Evolutionary conservation across 1,140 invertebrate species (phyloP).

Genomic region (Pinna nobilis): DNA sequence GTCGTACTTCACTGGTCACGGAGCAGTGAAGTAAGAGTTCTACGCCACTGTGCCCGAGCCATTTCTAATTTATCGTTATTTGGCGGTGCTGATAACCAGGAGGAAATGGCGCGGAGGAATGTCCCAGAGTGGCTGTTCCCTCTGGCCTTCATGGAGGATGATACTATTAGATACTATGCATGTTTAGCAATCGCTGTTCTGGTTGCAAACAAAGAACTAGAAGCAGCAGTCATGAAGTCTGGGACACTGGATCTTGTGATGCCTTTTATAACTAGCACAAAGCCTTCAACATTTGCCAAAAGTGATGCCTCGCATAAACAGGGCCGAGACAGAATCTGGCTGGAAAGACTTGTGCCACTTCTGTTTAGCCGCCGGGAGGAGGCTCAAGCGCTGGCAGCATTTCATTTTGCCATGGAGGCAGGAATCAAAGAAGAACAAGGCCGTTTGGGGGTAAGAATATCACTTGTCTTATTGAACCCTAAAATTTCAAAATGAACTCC

Average conservation of each 20-base stretch:
- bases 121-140: conserved; percentile 99
- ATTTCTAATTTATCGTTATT: conserved; percentile 97
- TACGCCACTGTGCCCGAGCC: conserved; percentile 96
- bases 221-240: conserved; percentile 94
- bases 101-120: conserved; percentile 94
- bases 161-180: conserved; percentile 95
- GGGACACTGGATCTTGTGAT: conserved; percentile 96
- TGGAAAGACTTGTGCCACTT: conserved; percentile 94
- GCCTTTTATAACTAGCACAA: conserved; percentile 95
- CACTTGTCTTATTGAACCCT: too few species aligned
- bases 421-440: conserved; percentile 98
- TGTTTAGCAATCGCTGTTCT: conserved; percentile 97
- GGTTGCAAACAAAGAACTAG: conserved; percentile 98
- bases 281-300: conserved; percentile 95
- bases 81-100: conserved; percentile 97
- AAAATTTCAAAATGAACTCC: too few species aligned
- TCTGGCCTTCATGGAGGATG: conserved; percentile 96
- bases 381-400: conserved; percentile 96
- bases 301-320: conserved; percentile 92
- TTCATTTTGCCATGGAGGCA: conserved; percentile 99
- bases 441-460: conserved; percentile 83
- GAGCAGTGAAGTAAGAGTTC: conserved; percentile 88
- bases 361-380: conserved; percentile 96
- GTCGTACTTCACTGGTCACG: conserved; percentile 96
- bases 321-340: conserved; percentile 97